Evolutionary conservation across 2,888 invertebrate genomes (phyloP).

Genomic region (Cylloceria caligata): DNA sequence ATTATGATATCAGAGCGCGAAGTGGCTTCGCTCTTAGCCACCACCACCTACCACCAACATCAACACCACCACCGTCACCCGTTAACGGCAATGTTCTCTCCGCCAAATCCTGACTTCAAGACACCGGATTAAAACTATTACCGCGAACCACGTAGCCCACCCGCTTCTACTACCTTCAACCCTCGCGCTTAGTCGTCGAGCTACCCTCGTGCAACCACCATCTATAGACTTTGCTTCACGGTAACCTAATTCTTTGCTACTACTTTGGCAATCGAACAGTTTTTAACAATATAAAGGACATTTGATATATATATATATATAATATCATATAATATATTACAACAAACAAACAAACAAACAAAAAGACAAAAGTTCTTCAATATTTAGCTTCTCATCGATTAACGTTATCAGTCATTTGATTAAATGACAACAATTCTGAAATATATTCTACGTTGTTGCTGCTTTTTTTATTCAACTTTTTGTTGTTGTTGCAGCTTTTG

Average conservation of each 20-base stretch:
- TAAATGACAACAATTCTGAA: no score
- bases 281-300: neutral
- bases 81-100: conserved; percentile 78
- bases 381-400: neutral
- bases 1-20: conserved; percentile 85
- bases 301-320: no score
- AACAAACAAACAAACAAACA: no score
- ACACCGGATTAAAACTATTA: conserved; percentile 85
- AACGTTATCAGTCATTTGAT: neutral
- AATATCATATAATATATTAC: no score
- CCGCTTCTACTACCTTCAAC: conserved; percentile 3
- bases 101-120: conserved; percentile 84
- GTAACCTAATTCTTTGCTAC: conserved; percentile 55
- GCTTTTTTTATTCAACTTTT: no score
- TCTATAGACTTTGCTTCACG: neutral
- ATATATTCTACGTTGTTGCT: no score
- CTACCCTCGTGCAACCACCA: conserved; percentile 72
- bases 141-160: conserved; percentile 72
- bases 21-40: conserved; percentile 79
- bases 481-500: no score
- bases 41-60: conserved; percentile 70
- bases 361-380: no score
- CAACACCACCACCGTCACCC: conserved; percentile 62
- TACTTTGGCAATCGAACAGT: conserved; percentile 33
- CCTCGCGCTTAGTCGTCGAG: conserved; percentile 13